These are phyloP conservation scores for Venusia cambrica DNA, from an alignment of 2,888 invertebrate genomes.

Conservation along the genomic window DNA sequence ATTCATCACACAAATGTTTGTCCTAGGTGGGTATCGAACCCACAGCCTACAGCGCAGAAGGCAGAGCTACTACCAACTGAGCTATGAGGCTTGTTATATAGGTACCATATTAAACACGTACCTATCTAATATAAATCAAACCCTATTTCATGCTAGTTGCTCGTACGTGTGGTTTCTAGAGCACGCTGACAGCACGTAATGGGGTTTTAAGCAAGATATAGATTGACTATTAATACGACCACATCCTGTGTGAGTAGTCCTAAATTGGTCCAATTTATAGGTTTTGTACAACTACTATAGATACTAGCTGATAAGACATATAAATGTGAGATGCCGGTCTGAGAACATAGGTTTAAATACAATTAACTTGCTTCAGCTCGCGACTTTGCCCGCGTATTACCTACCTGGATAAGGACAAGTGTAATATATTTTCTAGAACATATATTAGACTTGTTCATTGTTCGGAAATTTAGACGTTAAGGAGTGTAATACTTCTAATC, in stretches of 20 bases:
- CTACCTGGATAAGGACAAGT: too few relatives aligned
- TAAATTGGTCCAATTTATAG: constrained; percentile 19
- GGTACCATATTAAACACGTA: too few relatives aligned
- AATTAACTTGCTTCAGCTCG: not conserved
- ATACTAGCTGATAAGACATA: not conserved
- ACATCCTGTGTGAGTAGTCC: constrained; percentile 23
- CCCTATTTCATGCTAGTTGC: constrained; percentile 10
- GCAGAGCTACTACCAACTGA: too few relatives aligned
- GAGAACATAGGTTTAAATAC: not conserved
- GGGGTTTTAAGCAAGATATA: constrained; percentile 16
- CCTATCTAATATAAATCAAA: not conserved
- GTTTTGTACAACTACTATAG: constrained; percentile 9
- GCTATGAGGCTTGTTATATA: too few relatives aligned
- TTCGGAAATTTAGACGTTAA: too few relatives aligned
- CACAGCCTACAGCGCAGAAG: too few relatives aligned
- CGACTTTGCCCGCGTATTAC: too few relatives aligned
- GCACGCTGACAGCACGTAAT: constrained; percentile 17
- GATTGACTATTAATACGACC: constrained; percentile 22
- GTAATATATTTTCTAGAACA: too few relatives aligned
- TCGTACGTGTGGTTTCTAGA: constrained; percentile 11
- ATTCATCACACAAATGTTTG: too few relatives aligned
- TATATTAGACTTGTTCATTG: too few relatives aligned
- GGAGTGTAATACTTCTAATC: too few relatives aligned
- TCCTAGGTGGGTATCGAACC: too few relatives aligned
- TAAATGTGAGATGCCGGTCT: not conserved